These are phyloP conservation scores for Bradypus variegatus DNA, from an alignment of 2,797 vertebrate species.

Conservation along the genomic window DNA sequence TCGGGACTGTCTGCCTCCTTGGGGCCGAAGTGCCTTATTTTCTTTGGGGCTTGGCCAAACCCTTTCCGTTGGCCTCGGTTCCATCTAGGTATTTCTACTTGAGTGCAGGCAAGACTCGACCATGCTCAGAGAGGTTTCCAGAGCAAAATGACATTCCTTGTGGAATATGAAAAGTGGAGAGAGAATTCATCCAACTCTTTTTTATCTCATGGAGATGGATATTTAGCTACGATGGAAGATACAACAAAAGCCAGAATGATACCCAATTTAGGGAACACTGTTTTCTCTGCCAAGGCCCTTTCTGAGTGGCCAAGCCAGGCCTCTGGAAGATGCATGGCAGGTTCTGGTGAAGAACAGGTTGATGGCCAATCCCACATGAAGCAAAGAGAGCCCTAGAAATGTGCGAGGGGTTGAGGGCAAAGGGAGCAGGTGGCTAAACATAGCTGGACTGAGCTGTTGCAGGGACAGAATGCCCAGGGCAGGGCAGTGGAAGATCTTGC, in stretches of 20 bases:
- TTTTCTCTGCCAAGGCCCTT: not conserved
- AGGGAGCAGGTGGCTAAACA: fast-evolving
- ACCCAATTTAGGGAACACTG: not conserved
- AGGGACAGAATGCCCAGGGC: not conserved
- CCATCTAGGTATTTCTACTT: constrained; percentile 47
- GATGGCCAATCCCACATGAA: fast-evolving
- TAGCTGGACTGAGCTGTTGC: not conserved
- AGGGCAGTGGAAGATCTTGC: not conserved
- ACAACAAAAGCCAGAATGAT: not conserved
- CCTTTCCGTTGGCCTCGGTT: constrained; percentile 32
- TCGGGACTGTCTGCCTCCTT: constrained; percentile 56
- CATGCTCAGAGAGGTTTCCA: constrained; percentile 31
- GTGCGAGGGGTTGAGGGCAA: not conserved
- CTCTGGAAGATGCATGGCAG: not conserved
- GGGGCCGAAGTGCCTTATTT: constrained; percentile 38
- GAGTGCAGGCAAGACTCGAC: constrained; percentile 13
- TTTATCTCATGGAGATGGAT: not conserved
- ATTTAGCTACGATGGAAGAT: not conserved
- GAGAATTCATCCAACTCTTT: not conserved
- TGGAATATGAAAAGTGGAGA: not conserved
- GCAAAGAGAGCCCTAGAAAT: not conserved
- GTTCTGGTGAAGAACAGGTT: not conserved
- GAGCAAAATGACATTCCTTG: not conserved
- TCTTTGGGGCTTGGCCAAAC: constrained; percentile 61
- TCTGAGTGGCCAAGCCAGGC: not conserved